Evolutionary conservation across 37 sponge, comb jelly and placozoan genomes (phyloP).

Genomic region (Cliona cf. orientalis): DNA sequence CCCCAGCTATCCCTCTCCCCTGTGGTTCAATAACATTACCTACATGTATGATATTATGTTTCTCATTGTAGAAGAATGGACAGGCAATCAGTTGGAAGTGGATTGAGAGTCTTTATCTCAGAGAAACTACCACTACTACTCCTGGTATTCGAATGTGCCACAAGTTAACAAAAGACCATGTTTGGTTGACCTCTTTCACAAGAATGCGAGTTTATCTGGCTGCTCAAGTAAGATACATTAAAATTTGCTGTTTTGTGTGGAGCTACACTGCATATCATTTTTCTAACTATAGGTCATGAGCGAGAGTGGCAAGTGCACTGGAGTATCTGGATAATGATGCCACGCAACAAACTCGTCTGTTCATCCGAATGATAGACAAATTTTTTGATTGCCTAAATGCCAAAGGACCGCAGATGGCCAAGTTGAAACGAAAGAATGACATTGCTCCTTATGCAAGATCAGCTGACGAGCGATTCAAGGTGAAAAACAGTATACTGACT

Average conservation of each 20-base stretch:
- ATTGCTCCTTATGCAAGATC: background rate
- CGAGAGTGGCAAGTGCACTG: constrained; percentile 24
- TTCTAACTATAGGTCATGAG: constrained; percentile 31
- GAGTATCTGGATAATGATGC: background rate
- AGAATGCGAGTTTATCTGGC: constrained; percentile 46
- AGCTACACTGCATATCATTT: background rate
- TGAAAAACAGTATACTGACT: background rate
- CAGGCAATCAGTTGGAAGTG: constrained; percentile 32
- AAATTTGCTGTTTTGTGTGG: too few species aligned
- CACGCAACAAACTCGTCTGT: constrained; percentile 16
- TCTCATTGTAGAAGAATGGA: constrained; percentile 16
- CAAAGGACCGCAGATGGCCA: constrained; percentile 17
- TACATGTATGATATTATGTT: background rate
- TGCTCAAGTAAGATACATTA: constrained; percentile 24
- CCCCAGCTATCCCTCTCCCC: background rate
- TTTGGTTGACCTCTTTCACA: constrained; percentile 35
- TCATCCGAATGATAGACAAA: constrained; percentile 28
- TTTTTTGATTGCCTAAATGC: constrained; percentile 32
- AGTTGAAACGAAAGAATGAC: constrained; percentile 3
- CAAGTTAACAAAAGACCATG: constrained; percentile 37
- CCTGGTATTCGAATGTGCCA: constrained; percentile 32
- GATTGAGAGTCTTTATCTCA: constrained; percentile 25
- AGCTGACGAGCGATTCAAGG: constrained; percentile 24
- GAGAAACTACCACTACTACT: constrained; percentile 1
- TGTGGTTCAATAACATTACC: background rate